Base-by-base conservation (phyloP, 2,113 vertebrate species). In the Sceloporus tristichus region DNA sequence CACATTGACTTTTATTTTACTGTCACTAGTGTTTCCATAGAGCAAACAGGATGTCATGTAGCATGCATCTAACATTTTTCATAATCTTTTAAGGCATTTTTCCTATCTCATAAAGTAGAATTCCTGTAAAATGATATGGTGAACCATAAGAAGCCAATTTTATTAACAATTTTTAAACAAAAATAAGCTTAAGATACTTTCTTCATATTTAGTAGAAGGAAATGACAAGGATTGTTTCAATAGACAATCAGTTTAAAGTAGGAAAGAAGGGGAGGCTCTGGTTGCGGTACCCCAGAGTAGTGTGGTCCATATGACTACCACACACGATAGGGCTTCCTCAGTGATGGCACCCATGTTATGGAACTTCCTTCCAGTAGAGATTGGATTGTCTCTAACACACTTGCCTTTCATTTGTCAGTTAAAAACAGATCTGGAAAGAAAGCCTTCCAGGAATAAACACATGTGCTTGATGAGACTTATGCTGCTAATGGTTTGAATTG, bases 231-330 rank as follows among this genome's bases (percentile, higher is more conserved):
- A 86, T 87, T 88, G 77, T 90, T 91, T 89, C 66, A 91, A 91
- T 76, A 92, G 94, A 92, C 91, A 91, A 91, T 92, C 77, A 87
- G 84, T 89, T 85, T 0, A 0, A 92, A 92, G 92, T 92, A 91
- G 2, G 59, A 16, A 62, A 62, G 59, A 59, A 59, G 56, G 56
- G 10, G 56, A 10, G 10, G 18, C 16, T 62, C 4, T 62, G 59
- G 3, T 62, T 62, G 14, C 2, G 59, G 48, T 62, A 14, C 59
- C 18, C 59, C 59, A 62, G 59, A 16, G 11, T 19, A 62, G 18
- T 62, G 18, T 62, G 59, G 14, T 62, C 59, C 59, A 62, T 62
- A 18, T 62, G 59, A 62, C 13, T 18, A 16, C 59, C 13, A 18
- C 59, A 16, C 18, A 18, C 18, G 59, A 62, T 18, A 62, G 59